Base-by-base conservation (phyloP, 2,888 invertebrate species). In the Trilocha varians region DNA sequence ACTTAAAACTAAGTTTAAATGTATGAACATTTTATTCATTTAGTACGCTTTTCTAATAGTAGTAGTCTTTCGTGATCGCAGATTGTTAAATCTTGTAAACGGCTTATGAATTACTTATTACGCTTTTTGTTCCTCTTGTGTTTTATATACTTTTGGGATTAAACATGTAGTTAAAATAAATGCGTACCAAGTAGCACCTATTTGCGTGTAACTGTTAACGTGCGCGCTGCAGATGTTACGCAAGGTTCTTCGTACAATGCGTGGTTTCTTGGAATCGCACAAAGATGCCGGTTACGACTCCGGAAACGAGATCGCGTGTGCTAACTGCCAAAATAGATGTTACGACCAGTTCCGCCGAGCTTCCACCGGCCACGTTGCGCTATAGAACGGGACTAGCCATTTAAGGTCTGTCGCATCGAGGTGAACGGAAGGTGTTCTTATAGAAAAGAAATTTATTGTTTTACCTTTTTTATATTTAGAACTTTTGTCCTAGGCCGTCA, bases 251-350 rank as follows among this genome's bases (percentile, higher is more conserved):
- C 25, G 25, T 25, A 25, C 25, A 25, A 34, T 13, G 34, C 39
- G 17, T 34, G 32, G 34, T 39, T 39, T 39, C 33, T 39, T 39
- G 16, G 17, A 39, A 34, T 17, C 39, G 39, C 34, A 34, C 5
- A 9, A 16, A 17, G 34, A 17, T 34, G 17, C 33, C 34, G 39
- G 33, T 39, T 14, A 17, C 17, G 11, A 17, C 33, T 13, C 39
- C 39, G 39, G 39, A 39, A 39, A 34, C 34, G 17, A 11, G 16
- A 17, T 34, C 39, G 34, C 39, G 17, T 34, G 39, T 39, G 25
- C 25, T 25, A 34, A 34, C 34, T 34, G 34, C 39, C 34, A 34
- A 34, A 39, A 39, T 39, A 39, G 39, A 39, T 39, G 16, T 16
- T 18, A 33, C n/a, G 34, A 32, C 33, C 17, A 17, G 33, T 33